phyloP scores from a whole-genome alignment of 2,113 vertebrate genomes.

The Dissostichus mawsoni region DNA sequence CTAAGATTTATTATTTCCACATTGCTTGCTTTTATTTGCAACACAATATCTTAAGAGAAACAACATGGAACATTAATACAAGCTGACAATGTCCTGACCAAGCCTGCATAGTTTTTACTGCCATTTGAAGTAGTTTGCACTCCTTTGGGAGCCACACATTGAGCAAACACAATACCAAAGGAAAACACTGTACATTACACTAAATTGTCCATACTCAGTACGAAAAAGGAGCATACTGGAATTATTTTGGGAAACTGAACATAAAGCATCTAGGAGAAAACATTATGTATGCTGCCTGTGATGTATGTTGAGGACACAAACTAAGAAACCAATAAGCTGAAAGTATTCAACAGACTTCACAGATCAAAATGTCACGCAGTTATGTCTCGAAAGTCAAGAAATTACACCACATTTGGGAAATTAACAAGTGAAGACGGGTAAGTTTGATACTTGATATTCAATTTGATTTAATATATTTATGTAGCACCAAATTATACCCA shows the following conservation, averaged over 20 bases:
- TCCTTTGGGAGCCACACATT: not conserved
- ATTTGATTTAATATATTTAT: too few relatives aligned
- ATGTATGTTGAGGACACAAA: conserved; percentile 2
- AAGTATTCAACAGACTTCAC: not conserved
- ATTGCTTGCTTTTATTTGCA: not conserved
- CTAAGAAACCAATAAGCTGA: not conserved
- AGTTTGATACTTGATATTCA: not conserved
- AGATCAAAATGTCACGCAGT: conserved; percentile 21
- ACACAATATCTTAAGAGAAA: not conserved
- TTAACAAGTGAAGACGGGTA: not conserved
- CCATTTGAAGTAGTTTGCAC: conserved; percentile 6
- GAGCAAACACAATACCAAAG: not conserved
- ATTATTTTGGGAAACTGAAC: conserved; percentile 14
- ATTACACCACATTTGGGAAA: not conserved
- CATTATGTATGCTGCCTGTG: not conserved
- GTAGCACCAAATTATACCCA: too few relatives aligned
- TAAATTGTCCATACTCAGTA: not conserved
- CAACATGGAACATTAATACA: not conserved
- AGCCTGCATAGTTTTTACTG: not conserved
- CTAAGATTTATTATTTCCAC: not conserved
- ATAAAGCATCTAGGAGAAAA: not conserved
- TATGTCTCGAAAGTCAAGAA: not conserved
- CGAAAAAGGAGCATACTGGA: not conserved
- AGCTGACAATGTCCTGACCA: not conserved
- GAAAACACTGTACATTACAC: not conserved